These are phyloP conservation scores for Cheilosia variabilis DNA, from an alignment of 2,888 invertebrate species.

Conservation along the genomic window DNA sequence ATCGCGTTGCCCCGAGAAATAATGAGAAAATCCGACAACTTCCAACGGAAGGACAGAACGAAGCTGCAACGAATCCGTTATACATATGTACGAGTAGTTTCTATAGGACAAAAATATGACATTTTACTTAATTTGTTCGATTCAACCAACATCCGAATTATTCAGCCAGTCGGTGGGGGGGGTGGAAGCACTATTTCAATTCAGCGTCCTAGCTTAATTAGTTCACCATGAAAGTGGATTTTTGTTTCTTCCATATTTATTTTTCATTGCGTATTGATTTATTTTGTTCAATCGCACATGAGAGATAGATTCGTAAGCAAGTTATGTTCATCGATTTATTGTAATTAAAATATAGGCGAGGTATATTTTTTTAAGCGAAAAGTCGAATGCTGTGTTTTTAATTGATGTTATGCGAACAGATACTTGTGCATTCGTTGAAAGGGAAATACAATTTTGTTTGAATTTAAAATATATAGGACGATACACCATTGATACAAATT, in stretches of 20 bases:
- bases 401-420: no score
- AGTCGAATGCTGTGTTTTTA: background rate
- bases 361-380: conserved; percentile 20
- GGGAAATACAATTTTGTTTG: no score
- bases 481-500: conserved; percentile 3
- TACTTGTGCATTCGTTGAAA: no score
- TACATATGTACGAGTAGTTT: background rate
- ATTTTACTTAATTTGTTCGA: conserved; percentile 29
- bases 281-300: conserved; percentile 24
- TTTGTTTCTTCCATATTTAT: background rate
- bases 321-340: conserved; percentile 29
- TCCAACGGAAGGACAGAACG: background rate
- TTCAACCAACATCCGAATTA: conserved; percentile 2
- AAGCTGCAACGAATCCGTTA: conserved; percentile 1
- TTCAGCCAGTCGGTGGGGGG: background rate
- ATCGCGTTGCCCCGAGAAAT: background rate
- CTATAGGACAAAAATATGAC: conserved; percentile 46
- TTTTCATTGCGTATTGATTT: conserved; percentile 35
- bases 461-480: background rate
- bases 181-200: background rate
- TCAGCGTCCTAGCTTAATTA: conserved; percentile 34
- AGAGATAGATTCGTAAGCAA: conserved; percentile 30
- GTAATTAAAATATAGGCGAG: conserved; percentile 3
- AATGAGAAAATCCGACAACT: conserved; percentile 20
- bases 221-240: conserved; percentile 24